These are phyloP conservation scores for Hypsibius dujardini DNA, from an alignment of 1,140 invertebrate species.

Conservation along the genomic window DNA sequence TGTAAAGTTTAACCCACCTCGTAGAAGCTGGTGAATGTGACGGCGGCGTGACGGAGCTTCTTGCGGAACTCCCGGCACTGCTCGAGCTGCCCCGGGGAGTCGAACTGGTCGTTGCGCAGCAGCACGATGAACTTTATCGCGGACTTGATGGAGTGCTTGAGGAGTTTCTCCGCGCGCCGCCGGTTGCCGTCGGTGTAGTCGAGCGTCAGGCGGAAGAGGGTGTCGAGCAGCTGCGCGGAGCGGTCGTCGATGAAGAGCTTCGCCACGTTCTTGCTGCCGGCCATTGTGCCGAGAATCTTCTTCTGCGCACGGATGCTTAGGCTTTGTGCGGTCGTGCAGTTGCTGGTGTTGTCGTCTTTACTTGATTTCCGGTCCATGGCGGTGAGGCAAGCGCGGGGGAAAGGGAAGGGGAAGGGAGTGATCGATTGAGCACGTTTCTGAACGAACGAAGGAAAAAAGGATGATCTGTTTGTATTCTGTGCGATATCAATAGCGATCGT, in stretches of 20 bases:
- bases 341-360: too few relatives aligned
- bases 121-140: constrained; percentile 80
- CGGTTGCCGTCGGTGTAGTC: constrained; percentile 61
- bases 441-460: too few relatives aligned
- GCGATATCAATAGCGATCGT: too few relatives aligned
- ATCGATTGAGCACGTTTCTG: too few relatives aligned
- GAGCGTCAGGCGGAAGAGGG: constrained; percentile 59
- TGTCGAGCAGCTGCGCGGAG: constrained; percentile 67
- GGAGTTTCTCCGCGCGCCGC: constrained; percentile 76
- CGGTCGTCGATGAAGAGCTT: constrained; percentile 80
- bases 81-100: constrained; percentile 52
- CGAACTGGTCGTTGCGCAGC: constrained; percentile 61
- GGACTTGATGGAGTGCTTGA: constrained; percentile 89
- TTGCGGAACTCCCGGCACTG: constrained; percentile 45
- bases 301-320: constrained; percentile 80
- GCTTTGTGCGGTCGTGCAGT: too few relatives aligned
- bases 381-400: too few relatives aligned
- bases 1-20: constrained; percentile 72
- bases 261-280: constrained; percentile 65
- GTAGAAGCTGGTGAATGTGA: constrained; percentile 68
- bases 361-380: too few relatives aligned
- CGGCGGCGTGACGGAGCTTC: constrained; percentile 46
- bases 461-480: too few relatives aligned
- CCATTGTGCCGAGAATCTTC: constrained; percentile 80
- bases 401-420: too few relatives aligned